phyloP scores from a whole-genome alignment of 1,140 invertebrate species.

The Drosophila bipectinata region DNA sequence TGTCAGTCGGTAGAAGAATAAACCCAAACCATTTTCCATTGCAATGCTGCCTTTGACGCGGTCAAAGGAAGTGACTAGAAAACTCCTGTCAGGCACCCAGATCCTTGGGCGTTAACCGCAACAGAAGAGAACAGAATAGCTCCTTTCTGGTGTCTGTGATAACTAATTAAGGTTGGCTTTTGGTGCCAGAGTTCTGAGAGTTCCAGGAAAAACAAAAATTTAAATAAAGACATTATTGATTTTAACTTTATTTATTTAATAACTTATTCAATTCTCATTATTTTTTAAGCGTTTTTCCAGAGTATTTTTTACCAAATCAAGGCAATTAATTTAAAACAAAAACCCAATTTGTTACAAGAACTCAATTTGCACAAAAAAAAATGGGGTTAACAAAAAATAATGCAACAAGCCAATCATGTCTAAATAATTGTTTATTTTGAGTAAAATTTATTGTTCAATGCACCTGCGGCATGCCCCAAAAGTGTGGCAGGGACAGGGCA shows the following conservation, averaged over 20 bases:
- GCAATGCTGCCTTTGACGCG: constrained; percentile 32
- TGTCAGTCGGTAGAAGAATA: neutral
- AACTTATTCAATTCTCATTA: neutral
- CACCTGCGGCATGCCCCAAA: constrained; percentile 58
- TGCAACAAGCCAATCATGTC: constrained; percentile 48
- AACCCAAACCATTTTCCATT: constrained; percentile 8
- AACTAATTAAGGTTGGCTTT: constrained; percentile 53
- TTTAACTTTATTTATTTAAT: no score
- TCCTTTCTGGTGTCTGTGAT: constrained; percentile 20
- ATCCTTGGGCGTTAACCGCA: constrained; percentile 2
- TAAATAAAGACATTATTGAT: neutral
- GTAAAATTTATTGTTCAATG: constrained; percentile 69
- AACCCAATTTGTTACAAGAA: neutral
- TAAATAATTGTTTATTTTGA: constrained; percentile 71
- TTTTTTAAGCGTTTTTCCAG: neutral
- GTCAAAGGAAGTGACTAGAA: constrained; percentile 9
- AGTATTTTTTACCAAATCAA: constrained; percentile 12
- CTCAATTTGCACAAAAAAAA: neutral
- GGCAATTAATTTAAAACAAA: constrained; percentile 24
- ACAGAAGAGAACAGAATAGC: neutral
- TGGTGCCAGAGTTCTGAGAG: constrained; percentile 4
- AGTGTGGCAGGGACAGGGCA: constrained; percentile 13
- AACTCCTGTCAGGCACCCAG: neutral
- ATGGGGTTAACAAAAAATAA: constrained; percentile 7
- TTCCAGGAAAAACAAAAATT: neutral